Conservation (phyloP, 2,113 vertebrate genomes). For the Lipophrys pholis region DNA sequence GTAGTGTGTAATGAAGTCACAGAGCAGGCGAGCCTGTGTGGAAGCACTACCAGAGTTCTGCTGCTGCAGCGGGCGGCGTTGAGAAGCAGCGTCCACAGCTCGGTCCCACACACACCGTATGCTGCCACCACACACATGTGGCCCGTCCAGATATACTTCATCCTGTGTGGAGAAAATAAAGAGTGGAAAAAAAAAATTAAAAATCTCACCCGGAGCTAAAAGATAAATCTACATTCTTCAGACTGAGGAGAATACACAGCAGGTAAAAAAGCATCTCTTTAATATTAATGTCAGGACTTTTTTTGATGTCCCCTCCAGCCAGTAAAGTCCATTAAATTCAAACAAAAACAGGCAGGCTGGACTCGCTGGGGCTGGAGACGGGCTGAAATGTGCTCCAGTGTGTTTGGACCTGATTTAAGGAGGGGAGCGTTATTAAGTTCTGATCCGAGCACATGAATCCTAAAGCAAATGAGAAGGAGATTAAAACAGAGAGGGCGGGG, state of each 20-base stretch:
- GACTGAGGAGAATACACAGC: no score
- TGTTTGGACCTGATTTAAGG: constrained; percentile 16
- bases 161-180: constrained; percentile 79
- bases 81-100: constrained; percentile 88
- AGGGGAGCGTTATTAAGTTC: constrained; percentile 22
- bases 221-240: no score
- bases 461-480: constrained; percentile 31
- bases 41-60: constrained; percentile 67
- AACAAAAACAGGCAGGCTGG: not conserved
- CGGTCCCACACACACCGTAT: constrained; percentile 88
- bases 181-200: not conserved
- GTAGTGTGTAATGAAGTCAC: no score
- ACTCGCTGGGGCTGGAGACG: not conserved
- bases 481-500: constrained; percentile 24
- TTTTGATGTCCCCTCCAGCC: not conserved
- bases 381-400: not conserved
- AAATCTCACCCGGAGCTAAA: not conserved
- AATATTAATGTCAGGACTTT: constrained; percentile 1
- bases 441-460: constrained; percentile 11
- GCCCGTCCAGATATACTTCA: constrained; percentile 99
- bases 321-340: constrained; percentile 3
- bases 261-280: not conserved
- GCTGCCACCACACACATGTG: constrained; percentile 96
- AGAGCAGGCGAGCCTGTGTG: no score
- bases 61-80: constrained; percentile 81